Conservation (phyloP, 2,888 invertebrate species). For the Lasioglossum morio region DNA sequence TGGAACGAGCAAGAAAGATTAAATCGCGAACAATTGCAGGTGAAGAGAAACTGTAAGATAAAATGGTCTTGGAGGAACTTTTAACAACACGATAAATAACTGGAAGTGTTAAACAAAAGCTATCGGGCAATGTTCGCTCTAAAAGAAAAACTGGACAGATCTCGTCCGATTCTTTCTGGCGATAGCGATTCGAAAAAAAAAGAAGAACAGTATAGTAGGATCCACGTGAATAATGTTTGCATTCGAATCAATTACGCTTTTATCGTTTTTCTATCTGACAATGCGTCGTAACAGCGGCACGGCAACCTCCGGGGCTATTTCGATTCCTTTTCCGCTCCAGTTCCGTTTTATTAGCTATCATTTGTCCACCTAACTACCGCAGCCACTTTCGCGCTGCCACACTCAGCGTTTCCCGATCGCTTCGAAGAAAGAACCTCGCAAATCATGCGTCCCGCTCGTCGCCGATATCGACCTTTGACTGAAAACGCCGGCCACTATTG, state of each 20-base stretch:
- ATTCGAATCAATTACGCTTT: conserved; percentile 55
- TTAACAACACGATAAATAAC: conserved; percentile 14
- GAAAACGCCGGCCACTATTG: conserved; percentile 28
- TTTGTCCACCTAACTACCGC: conserved; percentile 56
- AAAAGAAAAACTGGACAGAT: background rate
- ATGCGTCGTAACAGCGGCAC: conserved; percentile 25
- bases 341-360: conserved; percentile 57
- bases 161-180: background rate
- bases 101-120: conserved; percentile 24
- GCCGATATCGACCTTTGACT: conserved; percentile 43
- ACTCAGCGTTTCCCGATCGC: conserved; percentile 55
- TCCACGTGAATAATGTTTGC: conserved; percentile 48
- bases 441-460: conserved; percentile 48
- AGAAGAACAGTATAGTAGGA: background rate
- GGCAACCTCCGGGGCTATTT: conserved; percentile 38
- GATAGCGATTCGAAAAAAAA: background rate
- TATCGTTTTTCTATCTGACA: conserved; percentile 42
- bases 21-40: background rate
- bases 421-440: conserved; percentile 46
- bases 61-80: background rate
- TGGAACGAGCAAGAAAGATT: background rate
- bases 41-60: background rate
- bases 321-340: conserved; percentile 49
- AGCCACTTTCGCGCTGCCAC: conserved; percentile 46
- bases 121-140: conserved; percentile 4